Conservation (phyloP, 2,797 vertebrate species). For the Percopsis omiscomaycus region DNA sequence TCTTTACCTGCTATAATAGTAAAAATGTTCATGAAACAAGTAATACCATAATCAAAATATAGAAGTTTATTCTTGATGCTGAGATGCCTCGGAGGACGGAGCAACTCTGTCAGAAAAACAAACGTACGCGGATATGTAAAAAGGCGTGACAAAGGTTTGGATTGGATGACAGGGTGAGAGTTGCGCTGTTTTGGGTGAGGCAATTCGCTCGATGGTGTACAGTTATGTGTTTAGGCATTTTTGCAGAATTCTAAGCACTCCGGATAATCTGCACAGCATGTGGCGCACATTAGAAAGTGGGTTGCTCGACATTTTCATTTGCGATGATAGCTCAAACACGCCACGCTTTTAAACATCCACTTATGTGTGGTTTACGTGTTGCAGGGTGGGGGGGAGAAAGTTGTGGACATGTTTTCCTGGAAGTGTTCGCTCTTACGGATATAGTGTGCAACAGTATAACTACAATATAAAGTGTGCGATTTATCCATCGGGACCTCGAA, state of each 20-base stretch:
- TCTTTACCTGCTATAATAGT: no score
- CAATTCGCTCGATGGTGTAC: slow-evolving; percentile 36
- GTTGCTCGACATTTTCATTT: slow-evolving; percentile 13
- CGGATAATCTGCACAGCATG: slow-evolving; percentile 10
- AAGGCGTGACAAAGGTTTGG: slow-evolving; percentile 62
- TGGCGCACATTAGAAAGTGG: not conserved
- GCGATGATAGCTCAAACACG: slow-evolving; percentile 45
- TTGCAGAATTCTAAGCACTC: slow-evolving; percentile 7
- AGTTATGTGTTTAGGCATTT: slow-evolving; percentile 56
- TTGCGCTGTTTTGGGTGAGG: slow-evolving; percentile 69
- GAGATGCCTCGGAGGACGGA: slow-evolving; percentile 36
- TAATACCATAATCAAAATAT: no score
- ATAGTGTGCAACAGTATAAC: slow-evolving; percentile 40
- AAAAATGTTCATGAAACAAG: no score
- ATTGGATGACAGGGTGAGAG: slow-evolving; percentile 74
- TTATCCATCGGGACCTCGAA: slow-evolving; percentile 25
- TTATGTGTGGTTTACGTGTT: slow-evolving; percentile 42
- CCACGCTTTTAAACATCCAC: slow-evolving; percentile 32
- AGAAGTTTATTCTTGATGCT: no score
- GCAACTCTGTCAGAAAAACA: slow-evolving; percentile 41
- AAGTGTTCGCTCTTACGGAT: slow-evolving; percentile 51
- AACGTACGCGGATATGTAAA: slow-evolving; percentile 62
- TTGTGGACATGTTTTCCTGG: slow-evolving; percentile 75
- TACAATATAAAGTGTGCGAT: slow-evolving; percentile 14
- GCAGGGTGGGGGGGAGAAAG: slow-evolving; percentile 54